phyloP scores from a whole-genome alignment of 2,797 vertebrate genomes.

The Darevskia mixta region DNA sequence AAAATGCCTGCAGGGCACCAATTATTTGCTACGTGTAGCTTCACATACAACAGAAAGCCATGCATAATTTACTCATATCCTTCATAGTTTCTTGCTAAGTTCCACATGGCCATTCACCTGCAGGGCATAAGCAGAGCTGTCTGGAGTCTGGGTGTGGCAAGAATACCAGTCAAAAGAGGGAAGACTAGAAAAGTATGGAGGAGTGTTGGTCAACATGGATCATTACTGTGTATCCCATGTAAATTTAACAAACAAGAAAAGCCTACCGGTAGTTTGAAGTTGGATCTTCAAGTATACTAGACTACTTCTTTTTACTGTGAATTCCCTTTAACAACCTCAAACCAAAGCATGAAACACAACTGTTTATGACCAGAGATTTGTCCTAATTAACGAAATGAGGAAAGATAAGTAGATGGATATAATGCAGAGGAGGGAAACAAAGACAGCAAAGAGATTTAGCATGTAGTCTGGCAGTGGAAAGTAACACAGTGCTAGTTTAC shows the following conservation, averaged over 20 bases:
- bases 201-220: not conserved
- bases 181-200: not conserved
- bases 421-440: not conserved
- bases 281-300: not conserved
- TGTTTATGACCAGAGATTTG: not conserved
- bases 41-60: constrained; percentile 71
- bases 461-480: not conserved
- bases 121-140: constrained; percentile 28
- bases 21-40: constrained; percentile 74
- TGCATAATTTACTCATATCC: constrained; percentile 67
- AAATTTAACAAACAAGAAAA: not conserved
- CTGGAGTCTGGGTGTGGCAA: constrained; percentile 16
- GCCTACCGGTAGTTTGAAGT: not conserved
- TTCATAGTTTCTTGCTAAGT: constrained; percentile 65
- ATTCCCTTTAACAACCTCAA: not conserved
- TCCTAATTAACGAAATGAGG: not conserved
- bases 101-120: constrained; percentile 41
- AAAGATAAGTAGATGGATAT: not conserved
- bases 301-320: not conserved
- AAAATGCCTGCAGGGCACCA: constrained; percentile 67
- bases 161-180: constrained; percentile 44
- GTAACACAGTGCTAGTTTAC: not conserved
- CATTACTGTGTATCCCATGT: not conserved
- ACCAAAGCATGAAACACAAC: not conserved
- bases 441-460: not conserved